phyloP scores from a whole-genome alignment of 2,797 vertebrate species.

The Myiothlypis coronata region DNA sequence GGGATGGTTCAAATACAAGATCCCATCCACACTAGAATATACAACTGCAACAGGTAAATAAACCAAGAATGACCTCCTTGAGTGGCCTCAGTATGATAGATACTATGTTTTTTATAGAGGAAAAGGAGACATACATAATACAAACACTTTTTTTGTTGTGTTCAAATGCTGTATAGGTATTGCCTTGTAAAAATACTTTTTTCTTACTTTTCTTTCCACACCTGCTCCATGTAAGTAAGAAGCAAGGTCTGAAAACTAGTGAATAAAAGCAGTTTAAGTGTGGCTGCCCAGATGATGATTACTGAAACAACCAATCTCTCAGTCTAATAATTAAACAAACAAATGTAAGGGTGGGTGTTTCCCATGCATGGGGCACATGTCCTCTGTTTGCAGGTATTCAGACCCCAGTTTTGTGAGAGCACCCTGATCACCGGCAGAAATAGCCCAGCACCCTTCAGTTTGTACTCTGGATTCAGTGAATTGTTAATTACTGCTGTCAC shows the following conservation, averaged over 20 bases:
- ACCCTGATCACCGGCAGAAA: neutral
- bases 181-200: neutral
- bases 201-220: neutral
- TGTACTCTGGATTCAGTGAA: neutral
- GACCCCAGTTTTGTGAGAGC: rapidly evolving
- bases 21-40: neutral
- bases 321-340: neutral
- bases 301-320: neutral
- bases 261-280: neutral
- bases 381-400: rapidly evolving
- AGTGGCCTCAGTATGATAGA: neutral
- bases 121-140: neutral
- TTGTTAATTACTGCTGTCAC: neutral
- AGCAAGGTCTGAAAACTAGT: neutral
- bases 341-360: neutral
- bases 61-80: neutral
- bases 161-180: neutral
- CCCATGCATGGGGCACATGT: rapidly evolving
- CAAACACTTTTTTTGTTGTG: neutral
- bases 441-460: neutral
- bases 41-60: neutral
- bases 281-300: neutral
- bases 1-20: neutral
- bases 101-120: neutral
- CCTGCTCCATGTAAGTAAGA: neutral